Conservation (phyloP, 2,797 vertebrate genomes). For the Malurus leucopterus region DNA sequence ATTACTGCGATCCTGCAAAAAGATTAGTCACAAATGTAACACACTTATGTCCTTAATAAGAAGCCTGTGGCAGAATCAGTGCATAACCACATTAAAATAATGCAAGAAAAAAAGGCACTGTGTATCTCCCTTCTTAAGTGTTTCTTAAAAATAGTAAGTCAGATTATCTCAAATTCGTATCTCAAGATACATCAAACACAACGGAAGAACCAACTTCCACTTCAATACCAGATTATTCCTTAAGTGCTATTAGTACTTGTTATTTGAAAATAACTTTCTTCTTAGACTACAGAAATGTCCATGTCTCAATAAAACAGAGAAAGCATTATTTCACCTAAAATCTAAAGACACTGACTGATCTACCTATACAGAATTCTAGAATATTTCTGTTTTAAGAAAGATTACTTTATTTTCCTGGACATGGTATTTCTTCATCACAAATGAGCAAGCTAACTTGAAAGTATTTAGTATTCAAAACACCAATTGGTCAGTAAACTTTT, state of each 20-base stretch:
- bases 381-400: not conserved
- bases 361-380: not conserved
- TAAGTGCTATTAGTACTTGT: not conserved
- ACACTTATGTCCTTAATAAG: not conserved
- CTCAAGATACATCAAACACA: not conserved
- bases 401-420: not conserved
- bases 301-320: not conserved
- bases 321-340: not conserved
- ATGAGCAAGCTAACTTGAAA: not conserved
- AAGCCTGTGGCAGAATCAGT: not conserved
- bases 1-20: not conserved
- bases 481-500: not conserved
- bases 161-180: not conserved
- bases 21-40: not conserved
- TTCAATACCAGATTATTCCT: not conserved
- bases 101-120: fast-evolving
- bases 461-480: not conserved
- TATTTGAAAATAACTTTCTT: not conserved
- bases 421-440: not conserved
- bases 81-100: not conserved
- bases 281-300: not conserved
- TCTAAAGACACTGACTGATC: not conserved
- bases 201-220: not conserved
- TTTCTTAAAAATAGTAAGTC: not conserved
- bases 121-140: not conserved